These are phyloP conservation scores for Trinectes maculatus DNA, from an alignment of 2,113 vertebrate genomes.

Conservation along the genomic window DNA sequence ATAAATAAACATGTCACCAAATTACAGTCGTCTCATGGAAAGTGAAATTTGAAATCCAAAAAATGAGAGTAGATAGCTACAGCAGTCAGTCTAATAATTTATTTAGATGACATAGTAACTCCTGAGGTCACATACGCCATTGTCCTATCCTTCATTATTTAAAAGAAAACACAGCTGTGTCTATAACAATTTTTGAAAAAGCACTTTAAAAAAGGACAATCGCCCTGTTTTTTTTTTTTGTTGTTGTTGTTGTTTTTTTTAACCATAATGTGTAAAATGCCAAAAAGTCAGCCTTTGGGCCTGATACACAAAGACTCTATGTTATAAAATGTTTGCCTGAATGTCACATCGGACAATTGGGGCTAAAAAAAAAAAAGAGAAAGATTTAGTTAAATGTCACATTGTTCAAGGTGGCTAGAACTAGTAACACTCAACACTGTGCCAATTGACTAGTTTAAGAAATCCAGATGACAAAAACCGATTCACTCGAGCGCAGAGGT, in stretches of 20 bases:
- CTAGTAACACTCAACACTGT: slow-evolving; percentile 52
- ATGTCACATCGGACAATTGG: slow-evolving; percentile 40
- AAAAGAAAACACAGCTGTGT: too few species aligned
- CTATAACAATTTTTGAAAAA: too few species aligned
- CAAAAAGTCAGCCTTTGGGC: background rate
- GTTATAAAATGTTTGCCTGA: slow-evolving; percentile 23
- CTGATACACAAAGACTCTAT: background rate
- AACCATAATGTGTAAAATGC: slow-evolving; percentile 14
- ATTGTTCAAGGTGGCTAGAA: slow-evolving; percentile 59
- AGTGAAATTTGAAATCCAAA: slow-evolving; percentile 30
- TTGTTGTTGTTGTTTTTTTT: too few species aligned
- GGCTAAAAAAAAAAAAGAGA: too few species aligned
- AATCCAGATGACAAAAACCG: slow-evolving; percentile 64
- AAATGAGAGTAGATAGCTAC: slow-evolving; percentile 16
- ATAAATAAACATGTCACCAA: slow-evolving; percentile 27
- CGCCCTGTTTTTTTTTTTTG: too few species aligned
- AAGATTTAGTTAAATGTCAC: too few species aligned
- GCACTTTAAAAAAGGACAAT: too few species aligned
- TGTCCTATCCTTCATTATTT: too few species aligned
- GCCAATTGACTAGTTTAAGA: slow-evolving; percentile 65
- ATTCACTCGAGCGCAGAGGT: slow-evolving; percentile 51
- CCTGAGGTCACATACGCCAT: too few species aligned
- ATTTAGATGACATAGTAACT: too few species aligned
- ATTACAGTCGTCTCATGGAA: slow-evolving; percentile 29
- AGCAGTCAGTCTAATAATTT: too few species aligned